Conservation (phyloP, 2,888 invertebrate species). For the Sepioteuthis lessoniana region DNA sequence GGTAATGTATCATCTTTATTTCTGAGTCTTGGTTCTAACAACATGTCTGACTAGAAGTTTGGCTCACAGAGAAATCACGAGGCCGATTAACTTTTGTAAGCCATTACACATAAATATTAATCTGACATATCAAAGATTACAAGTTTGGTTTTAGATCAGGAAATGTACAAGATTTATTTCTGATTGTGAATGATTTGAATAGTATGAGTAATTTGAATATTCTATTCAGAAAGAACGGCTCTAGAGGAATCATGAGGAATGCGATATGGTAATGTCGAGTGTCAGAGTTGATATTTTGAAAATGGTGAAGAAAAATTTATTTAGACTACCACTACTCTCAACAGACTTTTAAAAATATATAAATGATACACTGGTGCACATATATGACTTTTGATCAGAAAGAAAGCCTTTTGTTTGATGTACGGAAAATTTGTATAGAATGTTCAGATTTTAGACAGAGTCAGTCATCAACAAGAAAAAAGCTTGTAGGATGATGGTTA, state of each 20-base stretch:
- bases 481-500: no score
- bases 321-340: no score
- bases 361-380: no score
- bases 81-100: not conserved
- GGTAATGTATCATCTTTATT: not conserved
- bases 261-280: not conserved
- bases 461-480: no score
- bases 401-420: no score
- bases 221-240: not conserved
- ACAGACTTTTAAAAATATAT: no score
- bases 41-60: not conserved
- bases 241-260: not conserved
- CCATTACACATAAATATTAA: not conserved
- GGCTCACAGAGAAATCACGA: not conserved
- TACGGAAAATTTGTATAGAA: no score
- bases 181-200: not conserved
- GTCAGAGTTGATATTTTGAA: not conserved
- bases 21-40: not conserved
- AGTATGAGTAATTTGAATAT: not conserved
- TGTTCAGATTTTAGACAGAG: no score
- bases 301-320: not conserved
- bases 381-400: no score
- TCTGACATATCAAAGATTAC: not conserved
- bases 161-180: constrained; percentile 6
- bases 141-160: not conserved